Evolutionary conservation across 2,888 invertebrate genomes (phyloP), one percentile per base, ranked within the genome.

Genomic region (Oscheius sp.): DNA sequence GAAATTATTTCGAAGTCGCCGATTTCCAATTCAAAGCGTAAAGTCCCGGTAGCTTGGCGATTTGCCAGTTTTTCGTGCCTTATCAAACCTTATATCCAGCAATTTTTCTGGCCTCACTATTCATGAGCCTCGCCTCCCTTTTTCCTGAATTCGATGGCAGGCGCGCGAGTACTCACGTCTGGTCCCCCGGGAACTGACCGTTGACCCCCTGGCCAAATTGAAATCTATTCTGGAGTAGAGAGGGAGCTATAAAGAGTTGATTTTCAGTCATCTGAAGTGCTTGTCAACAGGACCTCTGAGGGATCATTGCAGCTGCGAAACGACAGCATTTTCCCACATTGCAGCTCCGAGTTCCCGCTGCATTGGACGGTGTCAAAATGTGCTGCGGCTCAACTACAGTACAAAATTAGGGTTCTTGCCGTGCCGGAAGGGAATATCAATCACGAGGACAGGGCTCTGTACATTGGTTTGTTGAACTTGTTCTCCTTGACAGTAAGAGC

Each of bases 251-350:
- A 55, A 55, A 55, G 29, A 32, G 1, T 13, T 33, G 9, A 2
- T 55, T 73, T 72, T 51, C 63, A 73, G 73, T 62, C 63, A 33
- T 33, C 57, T 1, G 62, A 62, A 55, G 53, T 73, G 10, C 55
- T 73, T 13, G 80, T 82, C 10, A 82, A 82, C 73, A 62, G 70
- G 29, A 76, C 80, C 9, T 75, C 70, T 32, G 77, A 80, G 71
- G 76, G 74, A 48, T 62, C 68, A 10, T 70, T 82, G 9, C 47
- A 62, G 47, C 51, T 82, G 35, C 76, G 85, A 2, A 80, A 81
- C 29, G 86, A 84, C 58, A 80, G 81, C 33, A 83, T 86, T 32
- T 86, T 86, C 66, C 86, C 86, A 10, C 83, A 85, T 57, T 86
- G 86, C 71, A 75, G 68, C 37, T 79, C 82, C 11, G 82, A 84